Percentiles rank a stretch among this genome's conserved stretches.
phyloP scores from a whole-genome alignment of 35 echinoderm and acorn worm genomes.

The Apostichopus japonicus region DNA sequence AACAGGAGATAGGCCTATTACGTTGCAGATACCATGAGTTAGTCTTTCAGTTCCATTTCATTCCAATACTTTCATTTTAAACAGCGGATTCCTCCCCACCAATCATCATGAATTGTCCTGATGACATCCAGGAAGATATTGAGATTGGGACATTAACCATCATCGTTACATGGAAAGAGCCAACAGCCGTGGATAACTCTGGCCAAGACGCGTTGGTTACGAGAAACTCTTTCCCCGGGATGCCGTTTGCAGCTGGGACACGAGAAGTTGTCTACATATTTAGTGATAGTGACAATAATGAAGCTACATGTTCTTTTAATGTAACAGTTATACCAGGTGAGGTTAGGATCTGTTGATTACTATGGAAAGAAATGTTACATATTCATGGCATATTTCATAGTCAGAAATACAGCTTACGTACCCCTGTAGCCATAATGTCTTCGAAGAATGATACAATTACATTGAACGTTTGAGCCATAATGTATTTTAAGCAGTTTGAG shows the following conservation, averaged over 20 bases:
- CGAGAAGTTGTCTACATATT: slow-evolving; percentile 27
- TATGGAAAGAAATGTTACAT: no score
- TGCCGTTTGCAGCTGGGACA: neutral
- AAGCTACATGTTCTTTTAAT: slow-evolving; percentile 55
- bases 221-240: neutral
- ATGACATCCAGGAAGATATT: neutral
- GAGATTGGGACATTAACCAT: neutral
- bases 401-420: no score
- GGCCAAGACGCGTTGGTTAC: neutral
- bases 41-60: no score
- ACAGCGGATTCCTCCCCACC: slow-evolving; percentile 33
- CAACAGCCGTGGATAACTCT: neutral
- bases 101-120: slow-evolving; percentile 53
- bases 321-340: neutral
- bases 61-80: no score
- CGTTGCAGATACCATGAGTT: no score
- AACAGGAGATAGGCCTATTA: no score
- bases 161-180: neutral
- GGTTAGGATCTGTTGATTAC: neutral
- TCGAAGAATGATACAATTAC: no score
- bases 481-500: no score
- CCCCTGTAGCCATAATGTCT: no score
- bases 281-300: slow-evolving; percentile 58
- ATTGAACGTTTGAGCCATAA: no score
- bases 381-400: no score